Evolutionary conservation across 2,888 invertebrate genomes (phyloP), one percentile per base, ranked within the genome.

Genomic region (Acrobasis consociella): DNA sequence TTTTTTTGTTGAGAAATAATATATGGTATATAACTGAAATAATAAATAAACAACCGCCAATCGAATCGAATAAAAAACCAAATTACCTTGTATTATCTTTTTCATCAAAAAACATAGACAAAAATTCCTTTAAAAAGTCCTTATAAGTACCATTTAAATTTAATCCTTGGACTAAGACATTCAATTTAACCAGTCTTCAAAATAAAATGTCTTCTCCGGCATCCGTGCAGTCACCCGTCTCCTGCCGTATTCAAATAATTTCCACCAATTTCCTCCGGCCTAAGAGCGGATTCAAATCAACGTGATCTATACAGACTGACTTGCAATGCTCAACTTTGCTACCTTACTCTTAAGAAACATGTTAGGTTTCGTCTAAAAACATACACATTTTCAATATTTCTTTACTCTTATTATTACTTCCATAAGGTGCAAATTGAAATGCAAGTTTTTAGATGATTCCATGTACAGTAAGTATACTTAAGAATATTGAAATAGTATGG

Each of bases 401-500:
- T 11, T 11, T 9, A 17, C 22, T 51, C 46, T 46, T 46, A 46
- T 13, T 3, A 13, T 46, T 5, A 46, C n/a, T 1, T 1, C 7
- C 10, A 51, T 51, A 51, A 22, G 17, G 16, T 16, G 9, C 22
- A 9, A 22, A 17, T 10, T 9, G 52, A 50, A 16, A 50, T n/a
- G 13, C n/a, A 46, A 46, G n/a, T n/a, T 46, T 46, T 46, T n/a
- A 46, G 46, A 46, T n/a, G n/a, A n/a, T 46, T 46, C 46, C 11
- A 46, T 5, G n/a, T n/a, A 46, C 46, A n/a, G n/a, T n/a, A n/a
- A n/a, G n/a, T n/a, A n/a, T n/a, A 46, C 46, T 46, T 13, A 46
- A n/a, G 46, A 46, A 46, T 46, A 46, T 46, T 46, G n/a, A n/a
- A 31, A 52, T 31, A 51, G 49, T 51, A 51, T 51, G 50, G 50